Evolutionary conservation across 1,140 invertebrate species (phyloP), one percentile per base, ranked within the genome.

Genomic region (Apis mellifera): DNA sequence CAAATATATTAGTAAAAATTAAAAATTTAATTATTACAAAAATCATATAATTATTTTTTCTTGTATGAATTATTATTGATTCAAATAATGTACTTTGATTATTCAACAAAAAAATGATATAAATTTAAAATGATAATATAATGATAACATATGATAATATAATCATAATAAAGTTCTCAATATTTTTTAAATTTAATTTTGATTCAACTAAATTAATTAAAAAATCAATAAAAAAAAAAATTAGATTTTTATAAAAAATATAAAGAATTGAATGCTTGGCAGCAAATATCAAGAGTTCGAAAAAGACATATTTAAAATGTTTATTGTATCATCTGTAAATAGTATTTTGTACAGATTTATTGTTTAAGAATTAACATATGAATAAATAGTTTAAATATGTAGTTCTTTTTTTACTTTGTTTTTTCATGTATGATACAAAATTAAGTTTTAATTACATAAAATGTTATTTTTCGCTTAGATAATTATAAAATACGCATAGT

Each of bases 181-280:
- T 99, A 5, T 99, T 99, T 95, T 99, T 99, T 95, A 99, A 98
- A 93, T 99, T 32, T 99, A 94, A 98, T 98, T n/a, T n/a, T n/a
- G 99, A 99, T 94, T 99, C 99, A 11, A 99, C 99, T 0, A 99
- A 99, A 94, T 42, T 42, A 42, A 95, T 99, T 0, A 99, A 98
- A 91, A 99, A 99, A 93, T 99, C 99, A 92, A 99, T 42, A 4
- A 99, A 95, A 99, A 94, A 99, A 95, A 32, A 96, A 99, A 86
- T 95, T 99, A 54, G 99, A 99, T 92, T 94, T 99, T 0, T 99
- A 99, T 93, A 99, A 99, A 93, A 99, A 99, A 95, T 99, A 99
- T 91, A 99, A 99, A 94, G 99, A 99, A 93, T 98, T 99, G 0
- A 99, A 99, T 94, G 97, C 99, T 0, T 99, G 99, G 99, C 96